Base-by-base conservation (phyloP, 2,797 vertebrate species). In the Taeniopygia guttata region DNA sequence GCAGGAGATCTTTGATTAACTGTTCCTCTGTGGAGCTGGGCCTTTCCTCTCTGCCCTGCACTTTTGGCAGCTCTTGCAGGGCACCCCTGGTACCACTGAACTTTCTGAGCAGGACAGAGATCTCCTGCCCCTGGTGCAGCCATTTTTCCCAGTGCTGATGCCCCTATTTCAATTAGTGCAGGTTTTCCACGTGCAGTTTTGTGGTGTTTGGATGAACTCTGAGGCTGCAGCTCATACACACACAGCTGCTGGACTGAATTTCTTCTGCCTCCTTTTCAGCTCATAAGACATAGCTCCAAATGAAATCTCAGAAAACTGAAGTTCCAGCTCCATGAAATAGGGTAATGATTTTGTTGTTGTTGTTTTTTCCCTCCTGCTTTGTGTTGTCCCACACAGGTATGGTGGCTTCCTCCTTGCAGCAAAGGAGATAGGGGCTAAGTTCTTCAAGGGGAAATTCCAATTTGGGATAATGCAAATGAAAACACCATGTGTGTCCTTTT, bases 401-500 rank as follows among this genome's bases (percentile, higher is more conserved):
- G 23, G 49, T 72, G 75, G 23, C 27, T 85, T 88, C 75, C n/a
- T 69, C 10, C 51, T 70, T 46, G 10, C 38, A 43, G 30, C 38
- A 76, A 66, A 88, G 32, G 59, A 86, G 48, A 15, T 1, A 46
- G 66, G 70, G 59, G 23, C 77, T 42, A 9, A 19, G 54, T 83
- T 93, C 93, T 91, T 94, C 64, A 64, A 89, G 94, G 80, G 72
- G 88, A 90, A 89, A 87, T 89, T 94, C 93, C 90, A 90, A 49
- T 89, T 93, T 89, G 64, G 94, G 70, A 58, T 93, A 82, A 78
- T 74, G 91, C 79, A 95, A 95, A 88, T 87, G 72, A 70, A 91
- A 95, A 81, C 77, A 79, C 88, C 55, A 60, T 56, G 84, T 94
- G 81, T 94, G 94, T 94, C 93, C 85, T 96, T 96, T 95, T 92